These are phyloP conservation scores for Xylota sylvarum DNA, from an alignment of 2,888 invertebrate species.

Conservation along the genomic window DNA sequence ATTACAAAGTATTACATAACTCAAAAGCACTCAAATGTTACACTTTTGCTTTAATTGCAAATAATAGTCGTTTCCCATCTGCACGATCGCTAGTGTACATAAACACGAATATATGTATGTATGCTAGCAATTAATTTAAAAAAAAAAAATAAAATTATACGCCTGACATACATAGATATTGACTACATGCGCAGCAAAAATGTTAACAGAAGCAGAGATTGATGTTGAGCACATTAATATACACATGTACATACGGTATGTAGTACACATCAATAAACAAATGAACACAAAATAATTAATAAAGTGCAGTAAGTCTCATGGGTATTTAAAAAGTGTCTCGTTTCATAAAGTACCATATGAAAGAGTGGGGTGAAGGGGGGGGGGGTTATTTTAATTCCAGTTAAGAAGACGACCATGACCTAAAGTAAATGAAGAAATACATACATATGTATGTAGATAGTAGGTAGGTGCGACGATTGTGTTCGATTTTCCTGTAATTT, in stretches of 20 bases:
- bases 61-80: not conserved
- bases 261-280: not conserved
- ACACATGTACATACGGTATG: not conserved
- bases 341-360: not conserved
- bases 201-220: slow-evolving; percentile 8
- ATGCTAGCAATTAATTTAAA: slow-evolving; percentile 2
- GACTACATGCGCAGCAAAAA: not conserved
- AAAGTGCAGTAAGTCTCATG: not conserved
- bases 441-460: too few relatives aligned
- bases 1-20: too few relatives aligned
- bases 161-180: not conserved
- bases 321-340: slow-evolving; percentile 1
- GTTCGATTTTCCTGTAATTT: slow-evolving; percentile 5
- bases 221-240: slow-evolving; percentile 2
- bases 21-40: not conserved
- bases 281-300: not conserved
- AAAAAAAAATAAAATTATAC: not conserved
- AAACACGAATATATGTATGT: not conserved
- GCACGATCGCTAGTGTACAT: slow-evolving; percentile 8
- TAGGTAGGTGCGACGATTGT: not conserved
- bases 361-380: not conserved
- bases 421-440: not conserved
- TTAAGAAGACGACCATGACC: slow-evolving; percentile 5
- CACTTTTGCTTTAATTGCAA: not conserved
- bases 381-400: not conserved